A percentile compares a stretch with the other conserved stretches of the same genome.
phyloP scores from a whole-genome alignment of 2,797 vertebrate genomes.

The Hippopotamyrus pictus region DNA sequence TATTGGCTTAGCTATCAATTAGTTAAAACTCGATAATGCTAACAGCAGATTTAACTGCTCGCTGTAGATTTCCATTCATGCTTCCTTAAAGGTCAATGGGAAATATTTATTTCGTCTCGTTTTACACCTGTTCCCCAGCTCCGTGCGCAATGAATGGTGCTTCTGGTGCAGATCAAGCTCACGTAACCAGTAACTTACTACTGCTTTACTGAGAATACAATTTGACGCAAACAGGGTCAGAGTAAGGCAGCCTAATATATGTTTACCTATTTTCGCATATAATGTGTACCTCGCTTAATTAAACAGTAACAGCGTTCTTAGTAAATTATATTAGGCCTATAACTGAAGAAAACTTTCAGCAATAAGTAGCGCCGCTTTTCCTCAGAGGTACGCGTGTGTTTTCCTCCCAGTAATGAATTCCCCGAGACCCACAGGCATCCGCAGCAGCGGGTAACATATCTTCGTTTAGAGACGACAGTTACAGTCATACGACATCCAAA shows the following conservation, averaged over 20 bases:
- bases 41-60: background rate
- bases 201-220: background rate
- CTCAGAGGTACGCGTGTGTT: background rate
- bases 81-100: background rate
- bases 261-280: background rate
- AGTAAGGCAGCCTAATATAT: background rate
- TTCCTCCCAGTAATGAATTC: background rate
- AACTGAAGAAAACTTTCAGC: background rate
- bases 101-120: constrained; percentile 17
- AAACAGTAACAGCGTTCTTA: background rate
- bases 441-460: background rate
- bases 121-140: constrained; percentile 36
- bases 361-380: background rate
- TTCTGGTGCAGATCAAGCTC: background rate
- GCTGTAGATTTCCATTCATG: background rate
- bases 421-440: background rate
- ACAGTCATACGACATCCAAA: background rate
- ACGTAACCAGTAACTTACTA: background rate
- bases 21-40: background rate
- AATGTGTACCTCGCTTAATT: background rate
- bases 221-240: background rate
- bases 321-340: background rate
- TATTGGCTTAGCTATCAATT: background rate
- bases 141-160: background rate
- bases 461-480: background rate